phyloP scores from a whole-genome alignment of 1,140 invertebrate genomes.

The Leptinotarsa texana region DNA sequence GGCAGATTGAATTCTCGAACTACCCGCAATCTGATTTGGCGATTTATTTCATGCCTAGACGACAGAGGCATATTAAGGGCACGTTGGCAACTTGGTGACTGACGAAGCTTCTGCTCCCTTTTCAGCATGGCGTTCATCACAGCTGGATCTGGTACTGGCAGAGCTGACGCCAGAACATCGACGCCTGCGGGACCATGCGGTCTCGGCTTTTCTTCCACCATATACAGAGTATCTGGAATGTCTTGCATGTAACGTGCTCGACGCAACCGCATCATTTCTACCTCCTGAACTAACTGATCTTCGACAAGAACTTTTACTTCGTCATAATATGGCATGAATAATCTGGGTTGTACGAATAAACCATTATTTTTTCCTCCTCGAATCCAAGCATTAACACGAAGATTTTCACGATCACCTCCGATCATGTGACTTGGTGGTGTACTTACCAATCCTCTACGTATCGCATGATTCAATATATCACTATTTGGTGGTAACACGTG shows the following conservation, averaged over 20 bases:
- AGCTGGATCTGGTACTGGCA: constrained; percentile 73
- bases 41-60: constrained; percentile 75
- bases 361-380: constrained; percentile 77
- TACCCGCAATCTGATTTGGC: constrained; percentile 81
- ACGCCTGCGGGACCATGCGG: constrained; percentile 65
- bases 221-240: constrained; percentile 93
- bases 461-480: constrained; percentile 76
- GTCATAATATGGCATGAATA: constrained; percentile 93
- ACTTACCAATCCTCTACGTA: constrained; percentile 82
- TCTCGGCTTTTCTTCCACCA: constrained; percentile 71
- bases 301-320: constrained; percentile 88
- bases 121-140: constrained; percentile 82
- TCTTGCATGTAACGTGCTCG: constrained; percentile 68
- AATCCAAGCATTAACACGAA: constrained; percentile 85
- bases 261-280: constrained; percentile 74
- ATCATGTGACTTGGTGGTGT: constrained; percentile 88
- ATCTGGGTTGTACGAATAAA: constrained; percentile 80
- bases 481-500: constrained; percentile 86
- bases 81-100: constrained; percentile 76
- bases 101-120: constrained; percentile 81
- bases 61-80: constrained; percentile 75
- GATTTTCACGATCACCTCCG: constrained; percentile 69
- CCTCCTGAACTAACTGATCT: constrained; percentile 80
- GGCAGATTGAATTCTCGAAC: constrained; percentile 93
- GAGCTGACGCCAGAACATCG: constrained; percentile 63